These are phyloP conservation scores for Meles meles DNA, from an alignment of 2,113 vertebrate genomes.

Conservation along the genomic window DNA sequence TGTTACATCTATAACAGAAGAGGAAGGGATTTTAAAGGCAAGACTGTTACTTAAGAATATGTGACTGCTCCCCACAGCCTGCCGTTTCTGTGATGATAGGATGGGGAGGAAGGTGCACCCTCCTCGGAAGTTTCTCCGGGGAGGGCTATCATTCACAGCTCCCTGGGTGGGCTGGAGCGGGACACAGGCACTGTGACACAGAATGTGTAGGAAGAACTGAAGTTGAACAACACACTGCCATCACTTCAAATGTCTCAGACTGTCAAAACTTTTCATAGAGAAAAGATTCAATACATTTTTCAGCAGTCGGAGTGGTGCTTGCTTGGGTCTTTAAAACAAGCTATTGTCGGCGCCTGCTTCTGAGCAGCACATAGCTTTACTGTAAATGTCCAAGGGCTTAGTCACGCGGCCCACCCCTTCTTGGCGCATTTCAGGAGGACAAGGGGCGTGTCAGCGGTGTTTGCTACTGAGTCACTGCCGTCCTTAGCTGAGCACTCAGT, in stretches of 20 bases:
- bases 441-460: not conserved
- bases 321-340: not conserved
- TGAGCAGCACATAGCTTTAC: not conserved
- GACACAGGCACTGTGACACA: rapidly evolving
- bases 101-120: not conserved
- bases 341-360: not conserved
- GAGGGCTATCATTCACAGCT: not conserved
- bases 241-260: not conserved
- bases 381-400: not conserved
- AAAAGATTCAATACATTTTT: not conserved
- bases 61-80: not conserved
- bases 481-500: not conserved
- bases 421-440: not conserved
- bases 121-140: not conserved
- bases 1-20: not conserved
- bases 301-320: not conserved
- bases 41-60: not conserved
- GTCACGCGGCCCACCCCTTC: not conserved
- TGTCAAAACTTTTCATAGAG: not conserved
- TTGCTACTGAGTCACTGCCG: not conserved
- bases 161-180: not conserved
- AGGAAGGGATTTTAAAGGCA: not conserved
- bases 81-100: not conserved
- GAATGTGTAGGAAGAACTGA: not conserved
- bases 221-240: not conserved